Evolutionary conservation across 2,888 invertebrate species (phyloP).

Genomic region (Athalia rosae): DNA sequence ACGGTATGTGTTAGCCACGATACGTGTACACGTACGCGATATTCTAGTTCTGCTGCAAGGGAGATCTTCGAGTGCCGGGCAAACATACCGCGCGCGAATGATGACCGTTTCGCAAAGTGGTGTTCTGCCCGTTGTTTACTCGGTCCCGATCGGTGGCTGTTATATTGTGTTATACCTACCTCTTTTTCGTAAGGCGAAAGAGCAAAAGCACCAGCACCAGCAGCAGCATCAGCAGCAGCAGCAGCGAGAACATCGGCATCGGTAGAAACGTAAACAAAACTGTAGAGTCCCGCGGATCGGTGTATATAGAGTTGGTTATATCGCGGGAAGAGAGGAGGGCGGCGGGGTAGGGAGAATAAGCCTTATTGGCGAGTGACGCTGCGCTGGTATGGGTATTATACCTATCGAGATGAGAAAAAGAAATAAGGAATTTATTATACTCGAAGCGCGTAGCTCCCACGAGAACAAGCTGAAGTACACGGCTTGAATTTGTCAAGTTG

Average conservation of each 20-base stretch:
- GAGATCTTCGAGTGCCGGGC: conserved; percentile 8
- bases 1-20: no score
- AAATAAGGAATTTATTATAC: not conserved
- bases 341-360: not conserved
- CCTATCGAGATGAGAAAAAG: not conserved
- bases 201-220: not conserved
- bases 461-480: not conserved
- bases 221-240: not conserved
- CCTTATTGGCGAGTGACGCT: no score
- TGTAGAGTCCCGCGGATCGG: not conserved
- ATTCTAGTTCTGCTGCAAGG: conserved; percentile 2
- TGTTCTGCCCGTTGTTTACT: conserved; percentile 13
- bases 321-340: not conserved
- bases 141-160: not conserved
- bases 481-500: not conserved
- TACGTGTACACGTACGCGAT: not conserved
- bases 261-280: not conserved
- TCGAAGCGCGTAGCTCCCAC: not conserved
- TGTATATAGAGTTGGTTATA: not conserved
- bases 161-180: not conserved
- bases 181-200: not conserved
- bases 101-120: not conserved
- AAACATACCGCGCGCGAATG: not conserved
- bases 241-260: not conserved
- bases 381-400: no score